These are phyloP conservation scores for Neodontobutis hainanensis DNA, from an alignment of 2,113 vertebrate species.

Conservation along the genomic window DNA sequence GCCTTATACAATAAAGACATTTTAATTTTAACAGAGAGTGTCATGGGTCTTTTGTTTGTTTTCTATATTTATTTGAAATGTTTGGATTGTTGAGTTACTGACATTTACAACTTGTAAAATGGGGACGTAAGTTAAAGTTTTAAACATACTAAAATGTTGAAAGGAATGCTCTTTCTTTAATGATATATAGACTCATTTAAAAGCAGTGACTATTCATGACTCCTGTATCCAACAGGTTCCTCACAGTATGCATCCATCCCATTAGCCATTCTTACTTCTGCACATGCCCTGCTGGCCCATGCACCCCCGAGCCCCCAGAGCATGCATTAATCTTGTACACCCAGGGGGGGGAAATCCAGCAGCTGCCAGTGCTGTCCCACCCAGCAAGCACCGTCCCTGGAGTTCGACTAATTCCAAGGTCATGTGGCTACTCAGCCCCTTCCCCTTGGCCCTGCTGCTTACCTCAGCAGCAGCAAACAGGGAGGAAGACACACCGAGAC, in stretches of 20 bases:
- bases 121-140: too few species aligned
- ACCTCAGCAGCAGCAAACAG: slow-evolving; percentile 46
- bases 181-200: too few species aligned
- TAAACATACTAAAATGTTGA: too few species aligned
- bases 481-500: slow-evolving; percentile 31
- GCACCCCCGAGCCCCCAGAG: slow-evolving; percentile 47
- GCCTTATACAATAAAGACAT: too few species aligned
- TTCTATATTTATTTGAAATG: too few species aligned
- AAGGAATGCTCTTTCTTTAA: too few species aligned
- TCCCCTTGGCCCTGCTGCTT: slow-evolving; percentile 45
- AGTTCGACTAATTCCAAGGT: slow-evolving; percentile 82
- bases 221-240: not conserved
- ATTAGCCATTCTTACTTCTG: slow-evolving; percentile 32
- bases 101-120: too few species aligned
- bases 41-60: too few species aligned
- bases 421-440: slow-evolving; percentile 58
- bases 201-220: too few species aligned
- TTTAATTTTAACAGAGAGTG: too few species aligned
- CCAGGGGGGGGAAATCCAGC: slow-evolving; percentile 71
- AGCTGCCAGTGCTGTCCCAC: slow-evolving; percentile 75
- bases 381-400: slow-evolving; percentile 73
- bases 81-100: too few species aligned
- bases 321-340: slow-evolving; percentile 67
- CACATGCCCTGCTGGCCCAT: slow-evolving; percentile 26
- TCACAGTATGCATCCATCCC: slow-evolving; percentile 27